Conservation (phyloP, 2,888 invertebrate species). For the Epirrita christyi region DNA sequence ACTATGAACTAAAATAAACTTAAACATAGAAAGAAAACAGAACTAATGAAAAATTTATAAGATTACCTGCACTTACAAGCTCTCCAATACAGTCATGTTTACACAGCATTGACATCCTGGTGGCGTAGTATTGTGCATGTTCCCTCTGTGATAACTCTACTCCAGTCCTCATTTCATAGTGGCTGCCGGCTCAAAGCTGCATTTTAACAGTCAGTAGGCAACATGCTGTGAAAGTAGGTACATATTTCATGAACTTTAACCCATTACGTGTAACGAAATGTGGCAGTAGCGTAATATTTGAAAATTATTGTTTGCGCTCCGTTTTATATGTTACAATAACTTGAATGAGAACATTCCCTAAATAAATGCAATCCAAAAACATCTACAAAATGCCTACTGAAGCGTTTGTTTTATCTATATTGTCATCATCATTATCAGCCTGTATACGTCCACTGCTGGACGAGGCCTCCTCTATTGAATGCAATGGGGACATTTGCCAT, state of each 20-base stretch:
- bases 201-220: conserved; percentile 1
- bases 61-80: too few species aligned
- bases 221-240: conserved; percentile 7
- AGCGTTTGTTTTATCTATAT: neutral
- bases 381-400: neutral
- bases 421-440: neutral
- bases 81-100: too few species aligned
- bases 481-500: too few species aligned
- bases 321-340: neutral
- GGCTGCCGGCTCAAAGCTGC: neutral
- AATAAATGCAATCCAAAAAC: neutral
- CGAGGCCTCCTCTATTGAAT: too few species aligned
- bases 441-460: too few species aligned
- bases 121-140: too few species aligned
- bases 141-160: too few species aligned
- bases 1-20: too few species aligned
- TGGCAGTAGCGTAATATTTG: conserved; percentile 18
- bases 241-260: conserved; percentile 24
- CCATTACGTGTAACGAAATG: conserved; percentile 20
- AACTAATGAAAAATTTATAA: too few species aligned
- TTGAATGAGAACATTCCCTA: neutral
- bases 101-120: too few species aligned
- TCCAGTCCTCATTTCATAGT: too few species aligned
- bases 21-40: too few species aligned
- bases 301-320: conserved; percentile 20